These are phyloP conservation scores for Phenganax stokvisi DNA, from an alignment of 92 coral and sea anemone species.

Conservation along the genomic window DNA sequence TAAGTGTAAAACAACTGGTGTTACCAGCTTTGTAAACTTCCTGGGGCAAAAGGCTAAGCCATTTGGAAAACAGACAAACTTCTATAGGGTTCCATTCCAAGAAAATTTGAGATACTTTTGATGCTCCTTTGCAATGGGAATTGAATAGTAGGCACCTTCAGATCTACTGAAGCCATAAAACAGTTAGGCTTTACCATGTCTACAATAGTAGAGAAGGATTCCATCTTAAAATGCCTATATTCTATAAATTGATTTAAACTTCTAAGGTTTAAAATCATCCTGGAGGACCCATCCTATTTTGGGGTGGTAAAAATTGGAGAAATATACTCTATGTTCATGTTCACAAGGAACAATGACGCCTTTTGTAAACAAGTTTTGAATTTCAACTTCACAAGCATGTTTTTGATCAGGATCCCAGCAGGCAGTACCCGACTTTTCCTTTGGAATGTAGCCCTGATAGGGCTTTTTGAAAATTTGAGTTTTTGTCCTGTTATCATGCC, in stretches of 20 bases:
- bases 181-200: too few species aligned
- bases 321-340: slow-evolving; percentile 32
- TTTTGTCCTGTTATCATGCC: neutral
- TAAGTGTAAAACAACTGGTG: too few species aligned
- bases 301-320: slow-evolving; percentile 37
- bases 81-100: too few species aligned
- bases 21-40: too few species aligned
- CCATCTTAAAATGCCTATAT: slow-evolving; percentile 14
- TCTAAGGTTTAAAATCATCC: slow-evolving; percentile 37
- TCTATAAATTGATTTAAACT: slow-evolving; percentile 13
- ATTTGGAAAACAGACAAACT: too few species aligned
- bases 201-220: too few species aligned
- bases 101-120: too few species aligned
- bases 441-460: neutral
- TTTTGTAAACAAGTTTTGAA: neutral
- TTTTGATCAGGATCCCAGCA: slow-evolving; percentile 2
- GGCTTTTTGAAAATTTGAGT: neutral
- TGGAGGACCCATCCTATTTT: slow-evolving; percentile 26
- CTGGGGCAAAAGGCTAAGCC: too few species aligned
- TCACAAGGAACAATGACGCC: neutral
- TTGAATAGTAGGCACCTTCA: too few species aligned
- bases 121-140: too few species aligned
- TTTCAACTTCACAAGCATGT: neutral
- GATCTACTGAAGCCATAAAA: too few species aligned
- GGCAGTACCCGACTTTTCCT: neutral